A percentile compares a stretch with the other conserved stretches of the same genome.
Conservation (phyloP, 2,888 invertebrate species). For the Arge pagana region DNA sequence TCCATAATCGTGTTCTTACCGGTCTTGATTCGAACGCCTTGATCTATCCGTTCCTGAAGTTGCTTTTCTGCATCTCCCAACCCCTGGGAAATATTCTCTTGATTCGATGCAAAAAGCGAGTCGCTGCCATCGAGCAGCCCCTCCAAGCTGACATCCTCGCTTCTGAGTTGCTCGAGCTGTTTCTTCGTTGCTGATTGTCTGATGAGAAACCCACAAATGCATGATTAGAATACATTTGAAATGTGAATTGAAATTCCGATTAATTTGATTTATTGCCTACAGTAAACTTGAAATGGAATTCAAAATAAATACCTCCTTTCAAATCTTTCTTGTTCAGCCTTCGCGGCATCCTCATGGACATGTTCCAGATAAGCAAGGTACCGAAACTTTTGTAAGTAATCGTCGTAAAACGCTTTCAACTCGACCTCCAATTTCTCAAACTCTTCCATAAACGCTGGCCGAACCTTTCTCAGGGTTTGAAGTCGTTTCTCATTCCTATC, state of each 20-base stretch:
- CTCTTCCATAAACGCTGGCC: constrained; percentile 96
- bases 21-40: constrained; percentile 36
- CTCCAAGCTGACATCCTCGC: constrained; percentile 62
- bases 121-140: constrained; percentile 57
- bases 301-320: constrained; percentile 67
- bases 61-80: constrained; percentile 44
- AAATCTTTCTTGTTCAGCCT: constrained; percentile 76
- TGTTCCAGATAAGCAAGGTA: constrained; percentile 88
- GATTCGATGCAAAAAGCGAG: constrained; percentile 53
- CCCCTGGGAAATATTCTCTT: constrained; percentile 40
- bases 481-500: constrained; percentile 92
- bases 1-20: too few relatives aligned
- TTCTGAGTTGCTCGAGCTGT: constrained; percentile 63
- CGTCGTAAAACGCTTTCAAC: constrained; percentile 80
- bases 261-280: neutral
- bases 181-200: constrained; percentile 60
- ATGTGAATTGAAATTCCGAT: neutral
- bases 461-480: constrained; percentile 91
- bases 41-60: constrained; percentile 36
- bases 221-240: constrained; percentile 8
- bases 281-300: neutral
- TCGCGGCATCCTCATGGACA: constrained; percentile 80
- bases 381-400: constrained; percentile 86
- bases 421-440: constrained; percentile 87
- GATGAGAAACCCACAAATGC: neutral